Evolutionary conservation across 2,113 vertebrate genomes (phyloP).

Genomic region (Hippocampus abdominalis): DNA sequence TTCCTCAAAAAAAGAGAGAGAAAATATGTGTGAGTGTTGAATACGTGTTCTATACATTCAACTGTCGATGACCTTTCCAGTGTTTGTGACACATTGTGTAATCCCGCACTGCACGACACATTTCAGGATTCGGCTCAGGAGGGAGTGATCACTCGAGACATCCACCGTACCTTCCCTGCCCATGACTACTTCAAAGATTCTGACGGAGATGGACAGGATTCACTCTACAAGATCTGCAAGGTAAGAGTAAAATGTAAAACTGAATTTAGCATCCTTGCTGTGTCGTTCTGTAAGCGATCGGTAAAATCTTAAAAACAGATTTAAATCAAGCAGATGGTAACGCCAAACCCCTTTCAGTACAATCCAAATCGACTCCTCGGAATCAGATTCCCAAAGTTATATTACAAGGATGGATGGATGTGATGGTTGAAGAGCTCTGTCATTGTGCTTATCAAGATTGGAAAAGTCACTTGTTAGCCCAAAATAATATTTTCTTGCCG

Average conservation of each 20-base stretch:
- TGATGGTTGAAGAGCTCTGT: no score
- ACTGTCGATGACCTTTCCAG: neutral
- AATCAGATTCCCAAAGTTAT: neutral
- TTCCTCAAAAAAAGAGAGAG: no score
- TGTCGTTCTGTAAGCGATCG: no score
- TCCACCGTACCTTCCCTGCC: slow-evolving; percentile 95
- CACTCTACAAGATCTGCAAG: slow-evolving; percentile 98
- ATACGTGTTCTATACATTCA: neutral
- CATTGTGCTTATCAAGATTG: no score
- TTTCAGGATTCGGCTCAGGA: slow-evolving; percentile 91
- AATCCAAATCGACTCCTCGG: neutral
- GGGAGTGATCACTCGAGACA: slow-evolving; percentile 91
- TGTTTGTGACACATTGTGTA: neutral
- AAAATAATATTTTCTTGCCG: no score
- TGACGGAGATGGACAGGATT: slow-evolving; percentile 93
- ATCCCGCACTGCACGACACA: slow-evolving; percentile 7
- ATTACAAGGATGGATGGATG: neutral
- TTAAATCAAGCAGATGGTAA: no score
- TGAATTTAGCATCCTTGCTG: neutral
- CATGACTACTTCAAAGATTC: slow-evolving; percentile 98
- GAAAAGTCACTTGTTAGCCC: no score
- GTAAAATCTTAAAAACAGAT: no score
- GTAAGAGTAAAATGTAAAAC: slow-evolving; percentile 57
- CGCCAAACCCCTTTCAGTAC: neutral
- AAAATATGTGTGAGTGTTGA: neutral